Evolutionary conservation across 2,797 vertebrate genomes (phyloP), one percentile per base, ranked within the genome.

Genomic region (Cichlasoma orientale): DNA sequence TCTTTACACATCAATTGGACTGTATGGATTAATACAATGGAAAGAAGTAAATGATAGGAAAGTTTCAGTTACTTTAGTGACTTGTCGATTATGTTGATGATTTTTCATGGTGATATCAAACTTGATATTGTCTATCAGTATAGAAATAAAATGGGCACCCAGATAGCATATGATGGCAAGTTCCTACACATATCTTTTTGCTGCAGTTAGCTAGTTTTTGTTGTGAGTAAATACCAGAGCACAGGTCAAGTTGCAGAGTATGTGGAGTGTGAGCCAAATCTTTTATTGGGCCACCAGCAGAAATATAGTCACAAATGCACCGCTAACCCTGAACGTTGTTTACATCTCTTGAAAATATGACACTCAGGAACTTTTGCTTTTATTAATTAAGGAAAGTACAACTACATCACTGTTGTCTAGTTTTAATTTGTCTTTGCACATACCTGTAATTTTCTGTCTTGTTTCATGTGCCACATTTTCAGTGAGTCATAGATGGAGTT

Each of bases 161-260:
- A n/a, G 57, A 25, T n/a, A 16, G 25, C 31, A 21, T 56, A 19
- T 56, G 10, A 25, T 18, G 18, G n/a, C 2, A 75, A 13, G 25
- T 57, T 72, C 2, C 23, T 21, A 44, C 6, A 70, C 4, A n/a
- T 7, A n/a, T 27, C 11, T 68, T 50, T 66, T 52, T 18, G 6
- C 61, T 53, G 63, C 31, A 33, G 53, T 58, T 31, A 31, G 6
- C 29, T 27, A 2, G 44, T 23, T 78, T 31, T 71, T 75, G 53
- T 47, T 56, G 29, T 23, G 29, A 75, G 68, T 66, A 11, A 50
- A 41, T n/a, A 59, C 36, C 63, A 75, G 63, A 83, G 56, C 82
- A 63, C 72, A 38, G 88, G 61, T 87, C 73, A 68, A 56, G 68
- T 87, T 85, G 70, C 86, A 77, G 78, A 69, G 57, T 72, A 75